Evolutionary conservation across 2,797 vertebrate genomes (phyloP).

Genomic region (Sebastes kiyomatsui): DNA sequence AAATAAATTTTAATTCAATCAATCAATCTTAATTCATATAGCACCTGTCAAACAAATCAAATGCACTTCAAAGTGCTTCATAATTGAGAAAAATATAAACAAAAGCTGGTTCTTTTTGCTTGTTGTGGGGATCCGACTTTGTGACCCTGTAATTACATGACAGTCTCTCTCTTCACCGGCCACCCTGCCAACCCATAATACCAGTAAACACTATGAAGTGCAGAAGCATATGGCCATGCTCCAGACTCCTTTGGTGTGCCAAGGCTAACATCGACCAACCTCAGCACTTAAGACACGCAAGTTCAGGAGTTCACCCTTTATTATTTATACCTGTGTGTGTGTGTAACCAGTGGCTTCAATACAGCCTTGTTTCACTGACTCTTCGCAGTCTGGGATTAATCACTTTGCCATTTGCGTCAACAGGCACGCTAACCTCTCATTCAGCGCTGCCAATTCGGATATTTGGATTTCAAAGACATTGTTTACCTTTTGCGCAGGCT

Average conservation of each 20-base stretch:
- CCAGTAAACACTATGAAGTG: slow-evolving; percentile 55
- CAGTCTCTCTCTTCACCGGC: slow-evolving; percentile 8
- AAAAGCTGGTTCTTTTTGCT: not conserved
- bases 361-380: slow-evolving; percentile 66
- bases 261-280: slow-evolving; percentile 56
- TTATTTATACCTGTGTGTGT: slow-evolving; percentile 56
- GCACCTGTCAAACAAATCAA: no score
- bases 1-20: not conserved
- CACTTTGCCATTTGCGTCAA: slow-evolving; percentile 71
- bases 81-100: not conserved
- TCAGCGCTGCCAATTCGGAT: slow-evolving; percentile 68
- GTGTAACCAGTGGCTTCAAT: slow-evolving; percentile 58
- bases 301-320: slow-evolving; percentile 68
- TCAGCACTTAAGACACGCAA: slow-evolving; percentile 49
- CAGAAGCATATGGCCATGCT: slow-evolving; percentile 27
- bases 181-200: slow-evolving; percentile 35
- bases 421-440: slow-evolving; percentile 65
- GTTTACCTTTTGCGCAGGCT: slow-evolving; percentile 68
- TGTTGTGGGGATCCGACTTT: slow-evolving; percentile 20
- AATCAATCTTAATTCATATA: no score
- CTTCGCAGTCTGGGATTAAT: slow-evolving; percentile 74
- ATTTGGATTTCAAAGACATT: slow-evolving; percentile 72
- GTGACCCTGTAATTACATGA: slow-evolving; percentile 31
- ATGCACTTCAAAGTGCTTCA: no score
- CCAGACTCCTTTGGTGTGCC: slow-evolving; percentile 45